Evolutionary conservation across 64 coral and sea anemone species (phyloP).

Genomic region (Pocillopora verrucosa): DNA sequence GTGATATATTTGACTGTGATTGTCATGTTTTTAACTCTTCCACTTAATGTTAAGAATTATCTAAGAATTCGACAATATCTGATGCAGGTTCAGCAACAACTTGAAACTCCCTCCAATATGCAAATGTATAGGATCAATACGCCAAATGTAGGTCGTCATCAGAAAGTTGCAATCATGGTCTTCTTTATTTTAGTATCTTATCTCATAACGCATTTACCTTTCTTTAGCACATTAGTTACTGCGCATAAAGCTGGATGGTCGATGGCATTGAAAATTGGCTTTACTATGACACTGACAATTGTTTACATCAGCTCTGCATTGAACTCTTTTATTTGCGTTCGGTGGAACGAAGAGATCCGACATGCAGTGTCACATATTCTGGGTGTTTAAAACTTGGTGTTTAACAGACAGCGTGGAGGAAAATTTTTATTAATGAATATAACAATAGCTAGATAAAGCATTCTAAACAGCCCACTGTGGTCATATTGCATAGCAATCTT

Average conservation of each 20-base stretch:
- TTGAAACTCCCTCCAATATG: not conserved
- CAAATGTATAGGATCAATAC: not conserved
- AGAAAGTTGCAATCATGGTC: not conserved
- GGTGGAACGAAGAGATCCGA: no score
- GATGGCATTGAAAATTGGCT: not conserved
- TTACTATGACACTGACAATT: not conserved
- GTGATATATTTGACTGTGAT: not conserved
- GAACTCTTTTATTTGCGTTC: no score
- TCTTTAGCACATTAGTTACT: not conserved
- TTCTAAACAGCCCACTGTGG: no score
- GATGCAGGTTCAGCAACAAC: conserved; percentile 11
- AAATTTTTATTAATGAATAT: no score
- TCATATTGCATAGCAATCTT: no score
- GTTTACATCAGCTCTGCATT: no score
- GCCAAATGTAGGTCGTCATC: not conserved
- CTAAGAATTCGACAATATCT: conserved; percentile 3
- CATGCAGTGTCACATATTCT: no score
- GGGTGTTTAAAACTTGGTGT: no score
- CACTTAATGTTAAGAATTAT: not conserved
- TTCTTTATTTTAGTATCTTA: not conserved
- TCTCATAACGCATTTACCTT: not conserved
- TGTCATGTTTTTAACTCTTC: no score
- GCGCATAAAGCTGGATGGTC: not conserved
- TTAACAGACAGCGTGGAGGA: no score
- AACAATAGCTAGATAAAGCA: no score